These are phyloP conservation scores for Cherax destructor DNA, from an alignment of 1,140 invertebrate genomes.

Conservation along the genomic window DNA sequence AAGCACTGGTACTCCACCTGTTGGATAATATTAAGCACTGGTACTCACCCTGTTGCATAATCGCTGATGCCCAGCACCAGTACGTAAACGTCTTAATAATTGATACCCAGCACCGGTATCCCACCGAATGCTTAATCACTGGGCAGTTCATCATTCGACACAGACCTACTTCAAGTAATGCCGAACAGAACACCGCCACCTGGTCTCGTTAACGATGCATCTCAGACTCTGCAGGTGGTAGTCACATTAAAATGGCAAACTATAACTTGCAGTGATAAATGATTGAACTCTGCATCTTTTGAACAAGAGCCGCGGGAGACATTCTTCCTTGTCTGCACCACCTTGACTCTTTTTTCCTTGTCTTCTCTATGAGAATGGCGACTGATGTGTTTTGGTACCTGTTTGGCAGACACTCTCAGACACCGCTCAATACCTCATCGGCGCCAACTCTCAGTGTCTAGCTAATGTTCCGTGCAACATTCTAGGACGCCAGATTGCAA, in stretches of 20 bases:
- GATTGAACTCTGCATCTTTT: background rate
- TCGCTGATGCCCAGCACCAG: no score
- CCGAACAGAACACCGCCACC: background rate
- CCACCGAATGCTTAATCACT: no score
- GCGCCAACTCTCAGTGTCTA: slow-evolving; percentile 5
- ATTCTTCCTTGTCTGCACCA: background rate
- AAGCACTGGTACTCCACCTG: no score
- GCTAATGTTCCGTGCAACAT: background rate
- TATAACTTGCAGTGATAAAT: background rate
- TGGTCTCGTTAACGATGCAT: background rate
- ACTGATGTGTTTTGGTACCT: slow-evolving; percentile 8
- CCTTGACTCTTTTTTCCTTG: background rate
- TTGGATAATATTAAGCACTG: no score
- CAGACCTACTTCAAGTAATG: no score
- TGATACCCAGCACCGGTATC: no score
- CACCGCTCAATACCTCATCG: background rate
- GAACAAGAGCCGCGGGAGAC: background rate
- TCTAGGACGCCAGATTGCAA: no score
- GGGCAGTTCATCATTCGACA: no score
- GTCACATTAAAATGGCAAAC: background rate
- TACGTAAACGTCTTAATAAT: no score
- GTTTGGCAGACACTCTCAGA: background rate
- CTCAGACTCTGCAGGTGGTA: background rate
- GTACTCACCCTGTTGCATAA: no score
- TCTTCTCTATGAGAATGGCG: background rate